Percentiles rank a stretch among this genome's conserved stretches.
These are phyloP conservation scores for Stegostoma tigrinum DNA, from an alignment of 2,113 vertebrate species.

Conservation along the genomic window DNA sequence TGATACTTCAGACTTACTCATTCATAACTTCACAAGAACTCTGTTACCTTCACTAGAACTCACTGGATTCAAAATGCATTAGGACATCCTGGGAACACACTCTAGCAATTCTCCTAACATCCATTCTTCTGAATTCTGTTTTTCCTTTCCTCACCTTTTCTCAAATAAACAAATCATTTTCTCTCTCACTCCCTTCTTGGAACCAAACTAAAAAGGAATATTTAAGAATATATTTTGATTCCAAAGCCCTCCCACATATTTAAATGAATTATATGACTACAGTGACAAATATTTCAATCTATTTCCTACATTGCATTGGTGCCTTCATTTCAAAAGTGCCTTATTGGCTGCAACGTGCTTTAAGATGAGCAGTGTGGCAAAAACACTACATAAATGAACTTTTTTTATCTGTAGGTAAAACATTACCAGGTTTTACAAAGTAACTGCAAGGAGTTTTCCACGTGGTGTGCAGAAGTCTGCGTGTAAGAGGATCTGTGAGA, in stretches of 20 bases:
- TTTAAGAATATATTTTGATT: not conserved
- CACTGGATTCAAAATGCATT: not conserved
- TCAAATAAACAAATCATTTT: not conserved
- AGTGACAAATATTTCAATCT: not conserved
- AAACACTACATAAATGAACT: too few relatives aligned
- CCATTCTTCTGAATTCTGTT: not conserved
- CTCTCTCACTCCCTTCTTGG: not conserved
- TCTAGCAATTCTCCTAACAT: not conserved
- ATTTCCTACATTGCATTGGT: not conserved
- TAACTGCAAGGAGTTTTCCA: not conserved
- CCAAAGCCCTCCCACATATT: not conserved
- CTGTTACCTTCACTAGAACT: not conserved
- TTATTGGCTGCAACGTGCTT: too few relatives aligned
- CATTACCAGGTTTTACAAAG: not conserved
- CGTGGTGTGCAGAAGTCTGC: not conserved
- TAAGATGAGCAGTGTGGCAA: too few relatives aligned
- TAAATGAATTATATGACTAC: not conserved
- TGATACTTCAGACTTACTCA: not conserved
- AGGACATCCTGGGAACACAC: not conserved
- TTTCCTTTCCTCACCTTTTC: not conserved
- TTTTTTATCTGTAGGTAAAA: not conserved
- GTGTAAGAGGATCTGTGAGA: not conserved
- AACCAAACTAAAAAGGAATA: not conserved
- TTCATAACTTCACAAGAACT: not conserved
- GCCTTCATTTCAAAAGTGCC: too few relatives aligned